phyloP scores from a whole-genome alignment of 2,113 vertebrate genomes.

The Eulacestoma nigropectus region DNA sequence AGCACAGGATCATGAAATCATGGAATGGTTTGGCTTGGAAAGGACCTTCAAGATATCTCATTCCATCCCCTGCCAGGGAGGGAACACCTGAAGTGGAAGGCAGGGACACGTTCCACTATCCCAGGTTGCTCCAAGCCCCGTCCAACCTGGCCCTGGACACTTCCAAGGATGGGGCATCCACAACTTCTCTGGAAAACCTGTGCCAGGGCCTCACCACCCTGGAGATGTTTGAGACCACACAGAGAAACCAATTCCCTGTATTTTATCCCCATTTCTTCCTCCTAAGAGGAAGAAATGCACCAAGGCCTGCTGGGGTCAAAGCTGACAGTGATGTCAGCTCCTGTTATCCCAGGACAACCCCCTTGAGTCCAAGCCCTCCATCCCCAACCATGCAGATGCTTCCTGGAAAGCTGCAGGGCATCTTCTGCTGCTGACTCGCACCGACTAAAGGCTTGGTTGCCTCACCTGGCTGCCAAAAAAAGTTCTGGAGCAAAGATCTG shows the following conservation, averaged over 20 bases:
- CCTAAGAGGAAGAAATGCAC: background rate
- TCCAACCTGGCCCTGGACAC: background rate
- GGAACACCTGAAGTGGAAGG: no score
- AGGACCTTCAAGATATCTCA: background rate
- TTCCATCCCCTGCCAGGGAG: background rate
- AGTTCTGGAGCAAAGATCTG: background rate
- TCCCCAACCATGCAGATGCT: background rate
- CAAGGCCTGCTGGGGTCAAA: background rate
- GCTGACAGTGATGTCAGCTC: background rate
- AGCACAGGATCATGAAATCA: background rate
- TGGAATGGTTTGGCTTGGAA: background rate
- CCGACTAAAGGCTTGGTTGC: background rate
- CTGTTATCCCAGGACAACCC: background rate
- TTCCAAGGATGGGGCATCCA: background rate
- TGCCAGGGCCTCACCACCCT: background rate
- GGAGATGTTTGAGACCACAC: background rate
- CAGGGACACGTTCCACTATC: background rate
- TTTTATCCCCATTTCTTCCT: background rate
- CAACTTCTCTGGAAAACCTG: background rate
- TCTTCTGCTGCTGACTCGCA: rapidly evolving
- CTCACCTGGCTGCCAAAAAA: background rate
- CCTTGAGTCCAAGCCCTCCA: background rate
- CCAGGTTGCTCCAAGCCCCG: background rate
- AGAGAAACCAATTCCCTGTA: background rate
- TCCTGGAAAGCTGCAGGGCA: background rate